Evolutionary conservation across 1,140 invertebrate genomes (phyloP).

Genomic region (Odontomachus brunneus): DNA sequence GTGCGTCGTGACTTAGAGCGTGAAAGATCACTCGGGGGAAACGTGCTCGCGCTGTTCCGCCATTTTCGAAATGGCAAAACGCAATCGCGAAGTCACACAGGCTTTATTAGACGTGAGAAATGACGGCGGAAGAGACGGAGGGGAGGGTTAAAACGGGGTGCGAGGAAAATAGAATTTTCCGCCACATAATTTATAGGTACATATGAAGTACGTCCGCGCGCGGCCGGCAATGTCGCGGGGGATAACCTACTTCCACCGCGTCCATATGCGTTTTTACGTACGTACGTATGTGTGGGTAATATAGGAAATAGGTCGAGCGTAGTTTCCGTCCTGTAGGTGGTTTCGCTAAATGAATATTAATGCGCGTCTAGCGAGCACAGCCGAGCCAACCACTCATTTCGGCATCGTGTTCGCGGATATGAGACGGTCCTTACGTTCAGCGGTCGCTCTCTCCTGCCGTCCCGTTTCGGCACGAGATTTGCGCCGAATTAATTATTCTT

Average conservation of each 20-base stretch:
- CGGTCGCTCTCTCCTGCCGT: no score
- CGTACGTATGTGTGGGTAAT: constrained; percentile 36
- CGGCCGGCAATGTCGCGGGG: constrained; percentile 47
- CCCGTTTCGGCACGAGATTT: background rate
- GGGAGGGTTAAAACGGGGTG: constrained; percentile 8
- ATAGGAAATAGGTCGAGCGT: constrained; percentile 69
- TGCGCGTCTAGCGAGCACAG: constrained; percentile 61
- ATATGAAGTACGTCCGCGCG: constrained; percentile 26
- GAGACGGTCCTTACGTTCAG: constrained; percentile 31
- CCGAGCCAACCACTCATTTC: constrained; percentile 47
- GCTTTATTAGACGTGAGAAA: constrained; percentile 27
- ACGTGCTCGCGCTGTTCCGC: background rate
- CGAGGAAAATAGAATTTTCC: constrained; percentile 34
- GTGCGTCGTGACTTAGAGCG: no score
- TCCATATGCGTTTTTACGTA: constrained; percentile 57
- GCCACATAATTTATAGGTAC: constrained; percentile 34
- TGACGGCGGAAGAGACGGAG: background rate
- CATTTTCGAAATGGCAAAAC: background rate
- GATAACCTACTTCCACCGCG: constrained; percentile 64
- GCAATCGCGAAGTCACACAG: background rate
- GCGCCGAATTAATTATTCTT: background rate
- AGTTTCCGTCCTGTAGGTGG: constrained; percentile 56
- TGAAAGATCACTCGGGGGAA: no score
- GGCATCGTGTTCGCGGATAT: constrained; percentile 8
- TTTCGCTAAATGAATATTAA: constrained; percentile 79